Evolutionary conservation across 2,113 vertebrate genomes (phyloP).

Genomic region (Colossoma macropomum): DNA sequence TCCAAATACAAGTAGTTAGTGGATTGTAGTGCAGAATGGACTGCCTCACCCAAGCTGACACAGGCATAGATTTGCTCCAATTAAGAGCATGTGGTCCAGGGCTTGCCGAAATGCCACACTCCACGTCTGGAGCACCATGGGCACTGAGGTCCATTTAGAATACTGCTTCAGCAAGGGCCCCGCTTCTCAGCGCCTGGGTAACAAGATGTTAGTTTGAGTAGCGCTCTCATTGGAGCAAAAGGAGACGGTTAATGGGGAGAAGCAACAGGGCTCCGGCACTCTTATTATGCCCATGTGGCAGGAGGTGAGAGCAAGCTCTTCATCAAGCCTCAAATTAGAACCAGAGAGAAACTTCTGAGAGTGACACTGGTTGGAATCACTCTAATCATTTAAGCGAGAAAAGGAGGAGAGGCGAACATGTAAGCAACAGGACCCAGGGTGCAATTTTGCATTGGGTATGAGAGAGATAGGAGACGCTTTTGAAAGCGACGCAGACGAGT

Average conservation of each 20-base stretch:
- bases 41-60: neutral
- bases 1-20: neutral
- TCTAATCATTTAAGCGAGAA: constrained; percentile 34
- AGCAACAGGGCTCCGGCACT: constrained; percentile 22
- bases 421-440: constrained; percentile 12
- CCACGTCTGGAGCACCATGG: neutral
- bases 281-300: constrained; percentile 26
- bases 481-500: neutral
- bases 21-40: neutral
- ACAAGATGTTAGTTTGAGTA: constrained; percentile 45
- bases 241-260: constrained; percentile 37
- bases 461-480: neutral
- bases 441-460: neutral
- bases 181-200: neutral
- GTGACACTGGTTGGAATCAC: constrained; percentile 22
- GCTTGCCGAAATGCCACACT: neutral
- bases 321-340: constrained; percentile 40
- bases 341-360: constrained; percentile 29
- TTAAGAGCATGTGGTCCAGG: constrained; percentile 17
- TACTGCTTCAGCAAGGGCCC: constrained; percentile 10
- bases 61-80: constrained; percentile 9
- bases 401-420: constrained; percentile 24
- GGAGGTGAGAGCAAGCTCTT: constrained; percentile 29
- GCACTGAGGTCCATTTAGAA: constrained; percentile 39
- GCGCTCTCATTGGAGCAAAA: constrained; percentile 17